These are phyloP conservation scores for Osmoderma eremita DNA, from an alignment of 2,888 invertebrate genomes.

Conservation along the genomic window DNA sequence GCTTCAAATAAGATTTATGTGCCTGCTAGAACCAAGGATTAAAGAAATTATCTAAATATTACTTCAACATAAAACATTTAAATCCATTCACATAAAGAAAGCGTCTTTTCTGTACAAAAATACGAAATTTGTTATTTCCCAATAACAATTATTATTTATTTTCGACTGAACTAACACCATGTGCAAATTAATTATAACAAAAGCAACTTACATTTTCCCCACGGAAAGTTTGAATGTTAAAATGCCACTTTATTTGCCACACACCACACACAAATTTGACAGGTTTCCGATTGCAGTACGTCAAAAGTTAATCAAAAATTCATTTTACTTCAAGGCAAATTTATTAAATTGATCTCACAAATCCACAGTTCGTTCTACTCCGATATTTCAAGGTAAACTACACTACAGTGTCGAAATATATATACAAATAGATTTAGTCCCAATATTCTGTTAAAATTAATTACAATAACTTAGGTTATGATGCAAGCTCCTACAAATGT, in stretches of 20 bases:
- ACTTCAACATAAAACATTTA: too few relatives aligned
- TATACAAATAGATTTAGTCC: slow-evolving; percentile 30
- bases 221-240: not conserved
- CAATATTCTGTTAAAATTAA: not conserved
- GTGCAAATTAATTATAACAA: not conserved
- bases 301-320: not conserved
- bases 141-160: not conserved
- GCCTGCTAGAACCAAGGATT: too few relatives aligned
- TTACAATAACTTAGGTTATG: too few relatives aligned
- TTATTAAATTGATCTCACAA: too few relatives aligned
- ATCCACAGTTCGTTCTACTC: not conserved
- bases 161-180: not conserved
- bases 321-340: too few relatives aligned
- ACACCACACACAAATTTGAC: slow-evolving; percentile 4
- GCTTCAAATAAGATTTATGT: too few relatives aligned
- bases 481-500: too few relatives aligned
- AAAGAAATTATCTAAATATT: too few relatives aligned
- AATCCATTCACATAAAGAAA: too few relatives aligned
- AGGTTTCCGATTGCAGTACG: not conserved
- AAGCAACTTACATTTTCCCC: slow-evolving; percentile 4
- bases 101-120: not conserved
- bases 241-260: not conserved
- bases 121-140: not conserved
- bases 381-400: slow-evolving; percentile 25
- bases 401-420: slow-evolving; percentile 1